Evolutionary conservation across 1,140 invertebrate species (phyloP), one percentile per base, ranked within the genome.

Genomic region (Calliphora vicina): DNA sequence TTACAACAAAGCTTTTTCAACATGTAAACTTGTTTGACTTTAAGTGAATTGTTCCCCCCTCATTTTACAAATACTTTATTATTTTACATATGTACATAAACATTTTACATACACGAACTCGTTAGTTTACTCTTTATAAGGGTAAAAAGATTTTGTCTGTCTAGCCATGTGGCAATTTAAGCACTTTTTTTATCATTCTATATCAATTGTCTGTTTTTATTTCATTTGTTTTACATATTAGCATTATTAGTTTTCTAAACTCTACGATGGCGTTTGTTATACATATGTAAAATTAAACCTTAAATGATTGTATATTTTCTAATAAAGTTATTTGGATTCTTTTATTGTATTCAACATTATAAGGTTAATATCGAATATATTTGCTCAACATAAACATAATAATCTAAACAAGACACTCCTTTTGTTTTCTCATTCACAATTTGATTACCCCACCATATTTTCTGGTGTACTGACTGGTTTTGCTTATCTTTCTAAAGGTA

Each of bases 361-460:
- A 50, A 50, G 61, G 61, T 67, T 67, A 67, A 67, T 3, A 20
- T 67, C 10, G 2, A 23, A 23, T 23, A 67, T 20, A 25, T 35
- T 67, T 67, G 61, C 20, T 67, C 20, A 67, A 67, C n/a, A 17
- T 15, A 23, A 23, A 67, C 61, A 6, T 67, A 67, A 20, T 23
- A 67, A 23, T 23, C 20, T 67, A 67, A 67, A 67, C 61, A 67
- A 67, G 61, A 67, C 61, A 67, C 61, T 67, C 61, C 61, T 67
- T 23, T 67, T 25, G 12, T 17, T 50, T 50, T 3, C 45, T 15
- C 35, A 35, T 35, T 35, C 10, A 50, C 12, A 50, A 13, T 50
- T 2, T 50, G 17, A 6, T 13, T 67, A 23, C 61, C 61, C 61
- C 61, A 67, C 61, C 61, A 67, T 23, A 67, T 1, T 67, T 67